Evolutionary conservation across 2,797 vertebrate genomes (phyloP).

Genomic region (Lithobates sylvaticus): DNA sequence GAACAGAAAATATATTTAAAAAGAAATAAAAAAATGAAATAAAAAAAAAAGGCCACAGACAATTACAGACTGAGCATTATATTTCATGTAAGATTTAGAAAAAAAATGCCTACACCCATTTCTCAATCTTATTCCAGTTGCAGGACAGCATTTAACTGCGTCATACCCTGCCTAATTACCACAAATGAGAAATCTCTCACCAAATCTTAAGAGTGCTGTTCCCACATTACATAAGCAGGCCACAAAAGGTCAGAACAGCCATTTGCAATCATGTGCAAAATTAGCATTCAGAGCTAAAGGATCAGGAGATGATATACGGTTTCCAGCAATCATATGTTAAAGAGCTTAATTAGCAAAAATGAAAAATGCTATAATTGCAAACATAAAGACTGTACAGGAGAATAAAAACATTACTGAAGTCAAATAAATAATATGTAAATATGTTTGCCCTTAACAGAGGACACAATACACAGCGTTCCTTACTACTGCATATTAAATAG

Average conservation of each 20-base stretch:
- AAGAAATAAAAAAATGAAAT: background rate
- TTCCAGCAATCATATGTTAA: slow-evolving; percentile 38
- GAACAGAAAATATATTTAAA: background rate
- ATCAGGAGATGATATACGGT: slow-evolving; percentile 36
- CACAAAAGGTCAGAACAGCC: slow-evolving; percentile 15
- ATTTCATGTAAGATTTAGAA: background rate
- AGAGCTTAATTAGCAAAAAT: slow-evolving; percentile 18
- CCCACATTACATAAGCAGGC: background rate
- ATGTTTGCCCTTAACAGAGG: slow-evolving; percentile 5
- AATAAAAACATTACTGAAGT: background rate
- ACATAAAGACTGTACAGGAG: slow-evolving; percentile 1
- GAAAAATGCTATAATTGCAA: slow-evolving; percentile 19
- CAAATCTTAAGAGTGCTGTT: background rate
- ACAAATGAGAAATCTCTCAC: background rate
- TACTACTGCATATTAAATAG: background rate
- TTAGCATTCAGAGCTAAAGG: slow-evolving; percentile 8
- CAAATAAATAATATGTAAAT: slow-evolving; percentile 36
- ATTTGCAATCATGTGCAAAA: slow-evolving; percentile 45
- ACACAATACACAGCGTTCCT: slow-evolving; percentile 5
- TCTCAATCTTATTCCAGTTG: slow-evolving; percentile 28
- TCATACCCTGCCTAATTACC: slow-evolving; percentile 7
- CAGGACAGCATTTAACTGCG: background rate
- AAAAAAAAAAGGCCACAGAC: background rate
- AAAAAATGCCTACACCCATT: background rate
- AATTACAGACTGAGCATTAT: background rate